phyloP scores from a whole-genome alignment of 30 jellyfish, hydroid and myxozoan genomes.

The Chrysaora quinquecirrha region DNA sequence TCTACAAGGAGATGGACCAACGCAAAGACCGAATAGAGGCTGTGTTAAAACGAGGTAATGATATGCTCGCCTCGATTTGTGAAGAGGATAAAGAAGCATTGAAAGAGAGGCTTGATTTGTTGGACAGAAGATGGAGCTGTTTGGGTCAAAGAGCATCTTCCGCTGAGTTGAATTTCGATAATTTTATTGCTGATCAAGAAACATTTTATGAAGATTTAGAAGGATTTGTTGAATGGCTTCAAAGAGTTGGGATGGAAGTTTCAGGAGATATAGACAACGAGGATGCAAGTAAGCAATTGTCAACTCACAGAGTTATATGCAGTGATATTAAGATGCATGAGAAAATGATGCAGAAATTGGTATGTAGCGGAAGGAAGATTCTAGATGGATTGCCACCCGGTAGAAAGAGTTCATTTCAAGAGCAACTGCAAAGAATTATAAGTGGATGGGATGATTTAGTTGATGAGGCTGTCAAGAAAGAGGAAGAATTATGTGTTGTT shows the following conservation, averaged over 20 bases:
- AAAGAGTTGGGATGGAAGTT: constrained; percentile 24
- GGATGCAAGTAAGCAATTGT: background rate
- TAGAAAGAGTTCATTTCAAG: constrained; percentile 53
- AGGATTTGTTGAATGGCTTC: constrained; percentile 86
- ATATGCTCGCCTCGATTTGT: constrained; percentile 29
- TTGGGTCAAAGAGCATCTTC: constrained; percentile 58
- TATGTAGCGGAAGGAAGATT: constrained; percentile 41
- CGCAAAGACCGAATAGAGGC: constrained; percentile 60
- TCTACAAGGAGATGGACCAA: constrained; percentile 58
- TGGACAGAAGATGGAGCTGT: constrained; percentile 47
- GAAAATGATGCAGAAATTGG: constrained; percentile 22
- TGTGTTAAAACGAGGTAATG: constrained; percentile 51
- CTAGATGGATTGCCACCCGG: constrained; percentile 53
- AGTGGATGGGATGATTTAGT: constrained; percentile 63
- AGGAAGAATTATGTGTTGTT: constrained; percentile 30
- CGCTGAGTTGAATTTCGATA: constrained; percentile 59
- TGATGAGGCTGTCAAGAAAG: constrained; percentile 65
- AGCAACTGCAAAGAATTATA: constrained; percentile 33
- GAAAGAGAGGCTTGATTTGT: constrained; percentile 36
- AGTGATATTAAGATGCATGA: constrained; percentile 49
- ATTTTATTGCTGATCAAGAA: constrained; percentile 55
- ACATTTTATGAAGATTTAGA: constrained; percentile 73
- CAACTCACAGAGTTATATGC: constrained; percentile 40
- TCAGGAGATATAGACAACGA: constrained; percentile 54
- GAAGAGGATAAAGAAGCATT: constrained; percentile 23